Evolutionary conservation across 2,888 invertebrate genomes (phyloP), one percentile per base, ranked within the genome.

Genomic region (Tanypteryx hageni): DNA sequence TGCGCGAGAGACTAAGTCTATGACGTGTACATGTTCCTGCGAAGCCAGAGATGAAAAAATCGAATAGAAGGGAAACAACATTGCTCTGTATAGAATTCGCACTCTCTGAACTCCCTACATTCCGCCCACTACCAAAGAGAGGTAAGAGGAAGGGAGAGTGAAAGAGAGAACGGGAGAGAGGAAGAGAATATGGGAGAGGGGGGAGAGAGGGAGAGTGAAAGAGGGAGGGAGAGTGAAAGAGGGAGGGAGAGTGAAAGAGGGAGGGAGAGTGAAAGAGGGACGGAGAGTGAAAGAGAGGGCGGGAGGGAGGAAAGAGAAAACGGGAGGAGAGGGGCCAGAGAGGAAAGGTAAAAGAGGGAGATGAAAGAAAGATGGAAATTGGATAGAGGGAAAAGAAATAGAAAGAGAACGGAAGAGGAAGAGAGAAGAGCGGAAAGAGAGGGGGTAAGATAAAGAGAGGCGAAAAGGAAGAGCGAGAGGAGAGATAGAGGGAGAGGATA

Each of bases 231-330:
- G n/a, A n/a, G n/a, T n/a, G n/a, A n/a, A n/a, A 13, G 18, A 89
- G n/a, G 31, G 86, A 2, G 61, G 58, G n/a, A 76, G 22, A 76
- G 27, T 76, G 22, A 76, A 76, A 76, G 76, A 76, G 9, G 22
- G n/a, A n/a, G n/a, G n/a, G 76, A 76, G 76, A 76, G 22, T 16
- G 61, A 61, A 18, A 61, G 61, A 61, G 13, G 68, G 68, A 68
- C 68, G 9, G 22, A n/a, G 76, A 76, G n/a, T n/a, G n/a, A n/a
- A n/a, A n/a, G n/a, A n/a, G n/a, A 56, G 83, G 83, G 83, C 61
- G 9, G n/a, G 76, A n/a, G 4, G 76, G 5, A n/a, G n/a, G 8
- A 13, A n/a, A 76, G 27, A n/a, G 10, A 76, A 4, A 76, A n/a
- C 18, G 76, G 22, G 27, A 76, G 10, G 76, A 4, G 10, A 7